These are phyloP conservation scores for Myzus persicae DNA, from an alignment of 1,140 invertebrate species.

Conservation along the genomic window DNA sequence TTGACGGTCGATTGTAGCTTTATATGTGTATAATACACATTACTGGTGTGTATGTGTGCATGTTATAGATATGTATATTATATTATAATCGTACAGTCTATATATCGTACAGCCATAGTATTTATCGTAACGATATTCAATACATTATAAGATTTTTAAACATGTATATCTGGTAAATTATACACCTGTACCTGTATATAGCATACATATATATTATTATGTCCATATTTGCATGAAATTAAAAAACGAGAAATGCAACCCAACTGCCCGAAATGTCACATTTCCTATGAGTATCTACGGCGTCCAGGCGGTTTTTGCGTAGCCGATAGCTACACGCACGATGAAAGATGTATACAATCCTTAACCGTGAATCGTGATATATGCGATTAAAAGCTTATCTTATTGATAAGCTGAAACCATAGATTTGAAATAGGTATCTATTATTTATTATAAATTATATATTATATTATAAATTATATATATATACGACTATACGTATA, in stretches of 20 bases:
- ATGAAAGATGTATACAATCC: too few species aligned
- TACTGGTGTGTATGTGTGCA: not conserved
- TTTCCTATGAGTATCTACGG: not conserved
- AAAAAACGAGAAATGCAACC: not conserved
- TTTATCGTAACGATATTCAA: not conserved
- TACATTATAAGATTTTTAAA: not conserved
- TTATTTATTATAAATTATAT: too few species aligned
- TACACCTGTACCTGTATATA: not conserved
- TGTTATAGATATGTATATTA: not conserved
- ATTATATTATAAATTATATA: too few species aligned
- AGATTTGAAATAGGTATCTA: too few species aligned
- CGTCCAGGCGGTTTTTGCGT: not conserved
- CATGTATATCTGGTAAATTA: slow-evolving; percentile 17
- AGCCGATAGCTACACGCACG: too few species aligned
- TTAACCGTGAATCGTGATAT: too few species aligned
- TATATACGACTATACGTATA: too few species aligned
- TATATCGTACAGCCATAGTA: not conserved
- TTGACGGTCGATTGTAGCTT: not conserved
- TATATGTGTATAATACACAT: slow-evolving; percentile 1
- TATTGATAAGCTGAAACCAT: too few species aligned
- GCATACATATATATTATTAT: not conserved
- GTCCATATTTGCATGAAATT: not conserved
- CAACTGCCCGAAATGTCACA: not conserved
- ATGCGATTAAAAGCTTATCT: too few species aligned
- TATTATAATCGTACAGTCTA: not conserved